Evolutionary conservation across 2,113 vertebrate species (phyloP), one percentile per base, ranked within the genome.

Genomic region (Psettodes erumei): DNA sequence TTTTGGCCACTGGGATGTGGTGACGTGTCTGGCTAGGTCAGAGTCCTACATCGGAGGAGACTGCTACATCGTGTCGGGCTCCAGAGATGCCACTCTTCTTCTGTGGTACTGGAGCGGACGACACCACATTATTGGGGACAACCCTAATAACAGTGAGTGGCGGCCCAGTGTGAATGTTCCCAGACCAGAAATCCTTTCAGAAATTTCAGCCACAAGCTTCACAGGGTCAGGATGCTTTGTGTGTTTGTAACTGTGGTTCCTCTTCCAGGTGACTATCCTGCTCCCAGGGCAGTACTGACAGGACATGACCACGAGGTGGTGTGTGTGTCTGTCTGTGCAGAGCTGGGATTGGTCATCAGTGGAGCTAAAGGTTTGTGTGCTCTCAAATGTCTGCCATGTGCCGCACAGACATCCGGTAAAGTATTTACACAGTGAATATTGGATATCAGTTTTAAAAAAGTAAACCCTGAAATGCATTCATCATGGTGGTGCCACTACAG

Each of bases 31-130:
- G 87, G 98, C 98, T 60, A 92, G 98, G 67, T 99, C 98, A 0
- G 98, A 99, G 90, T 99, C 98, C 5, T 99, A 99, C 89, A 99
- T 99, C 0, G 98, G 98, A 11, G 98, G 98, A 1, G 98, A 99
- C 79, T 99, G 98, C 91, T 99, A 99, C 89, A 99, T 99, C 0
- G 98, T 99, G 81, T 99, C 98, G 0, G 98, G 98, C 7, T 99
- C 98, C 25, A 94, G 98, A 0, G 98, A 99, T 0, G 98, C 98
- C 40, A 99, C 98, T 0, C 92, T 99, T 86, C 95, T 99, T 65
- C 95, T 99, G 54, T 99, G 98, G 98, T 99, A 99, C 81, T 99
- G 98, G 98, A 99, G 98, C 23, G 98, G 98, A 28, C 91, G 98
- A 11, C 98, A 99, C 85, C 98, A 99, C 56, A 99, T 99, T 76